Percentiles rank a stretch among this genome's conserved stretches.
These are phyloP conservation scores for Rhabdomys pumilio DNA, from an alignment of 2,797 vertebrate species.

Conservation along the genomic window DNA sequence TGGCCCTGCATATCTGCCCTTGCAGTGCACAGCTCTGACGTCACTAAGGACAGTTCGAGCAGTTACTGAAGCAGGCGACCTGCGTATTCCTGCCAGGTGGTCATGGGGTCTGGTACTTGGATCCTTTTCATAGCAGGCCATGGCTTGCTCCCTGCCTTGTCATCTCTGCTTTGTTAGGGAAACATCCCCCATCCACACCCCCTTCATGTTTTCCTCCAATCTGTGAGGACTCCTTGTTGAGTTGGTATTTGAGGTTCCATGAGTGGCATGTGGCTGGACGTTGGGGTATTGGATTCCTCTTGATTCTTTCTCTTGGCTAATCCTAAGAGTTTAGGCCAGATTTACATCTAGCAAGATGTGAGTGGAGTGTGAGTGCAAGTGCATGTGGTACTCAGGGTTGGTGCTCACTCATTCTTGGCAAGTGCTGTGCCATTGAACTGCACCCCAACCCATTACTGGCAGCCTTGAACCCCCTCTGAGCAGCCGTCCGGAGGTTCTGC, in stretches of 20 bases:
- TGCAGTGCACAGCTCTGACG: background rate
- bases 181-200: no score
- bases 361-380: background rate
- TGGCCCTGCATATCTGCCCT: background rate
- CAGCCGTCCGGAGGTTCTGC: background rate
- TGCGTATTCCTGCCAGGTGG: background rate
- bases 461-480: background rate
- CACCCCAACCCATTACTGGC: background rate
- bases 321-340: background rate
- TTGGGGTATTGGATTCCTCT: slow-evolving; percentile 25
- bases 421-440: background rate
- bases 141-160: background rate
- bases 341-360: background rate
- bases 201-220: background rate
- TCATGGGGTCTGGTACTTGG: background rate
- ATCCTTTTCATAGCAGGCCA: background rate
- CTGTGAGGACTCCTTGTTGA: background rate
- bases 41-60: background rate
- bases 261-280: background rate
- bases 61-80: background rate
- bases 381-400: background rate
- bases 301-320: background rate
- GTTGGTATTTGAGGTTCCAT: background rate
- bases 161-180: background rate
- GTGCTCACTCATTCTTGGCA: background rate